Evolutionary conservation across 2,888 invertebrate genomes (phyloP).

Genomic region (Minunthozetes semirufus): DNA sequence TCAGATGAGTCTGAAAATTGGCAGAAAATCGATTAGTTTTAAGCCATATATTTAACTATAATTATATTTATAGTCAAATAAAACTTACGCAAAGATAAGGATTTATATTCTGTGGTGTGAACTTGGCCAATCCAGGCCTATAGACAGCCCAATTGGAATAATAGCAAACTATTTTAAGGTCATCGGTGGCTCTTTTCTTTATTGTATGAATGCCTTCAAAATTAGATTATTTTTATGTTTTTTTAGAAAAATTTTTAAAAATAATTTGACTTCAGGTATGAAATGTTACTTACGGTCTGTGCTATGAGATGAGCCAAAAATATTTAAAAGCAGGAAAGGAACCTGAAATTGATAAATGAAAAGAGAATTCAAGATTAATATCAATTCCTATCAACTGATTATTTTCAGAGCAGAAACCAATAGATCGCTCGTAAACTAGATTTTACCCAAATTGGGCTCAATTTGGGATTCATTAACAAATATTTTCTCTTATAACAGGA

Average conservation of each 20-base stretch:
- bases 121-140: slow-evolving; percentile 74
- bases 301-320: neutral
- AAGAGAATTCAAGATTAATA: neutral
- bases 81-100: slow-evolving; percentile 84
- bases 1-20: slow-evolving; percentile 60
- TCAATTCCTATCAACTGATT: neutral
- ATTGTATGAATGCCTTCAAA: neutral
- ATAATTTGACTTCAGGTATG: neutral
- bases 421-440: neutral
- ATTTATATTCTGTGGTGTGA: slow-evolving; percentile 87
- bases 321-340: neutral
- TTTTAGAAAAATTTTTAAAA: neutral
- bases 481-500: too few relatives aligned
- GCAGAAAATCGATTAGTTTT: neutral
- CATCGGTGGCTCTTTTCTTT: slow-evolving; percentile 16
- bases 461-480: neutral
- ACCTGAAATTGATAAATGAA: neutral
- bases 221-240: neutral
- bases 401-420: slow-evolving; percentile 1
- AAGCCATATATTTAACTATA: neutral
- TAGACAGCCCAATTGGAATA: slow-evolving; percentile 46
- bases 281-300: neutral
- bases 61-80: slow-evolving; percentile 50
- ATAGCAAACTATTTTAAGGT: slow-evolving; percentile 44
- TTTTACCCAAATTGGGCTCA: neutral